These are phyloP conservation scores for Chalcis sispes DNA, from an alignment of 2,888 invertebrate genomes.

Conservation along the genomic window DNA sequence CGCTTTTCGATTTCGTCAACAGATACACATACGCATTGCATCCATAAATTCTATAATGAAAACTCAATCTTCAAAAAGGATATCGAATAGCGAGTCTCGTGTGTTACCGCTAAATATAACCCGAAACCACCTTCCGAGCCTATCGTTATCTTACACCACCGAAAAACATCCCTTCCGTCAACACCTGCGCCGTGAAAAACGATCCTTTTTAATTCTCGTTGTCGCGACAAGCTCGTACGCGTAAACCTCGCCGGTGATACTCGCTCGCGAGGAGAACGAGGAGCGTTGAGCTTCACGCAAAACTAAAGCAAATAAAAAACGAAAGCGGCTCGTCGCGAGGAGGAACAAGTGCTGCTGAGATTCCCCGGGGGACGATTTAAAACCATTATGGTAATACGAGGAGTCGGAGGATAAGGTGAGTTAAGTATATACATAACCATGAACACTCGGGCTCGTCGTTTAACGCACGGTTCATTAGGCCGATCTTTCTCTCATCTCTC, in stretches of 20 bases:
- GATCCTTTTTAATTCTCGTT: too few relatives aligned
- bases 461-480: slow-evolving; percentile 64
- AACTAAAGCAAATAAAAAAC: not conserved
- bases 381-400: slow-evolving; percentile 64
- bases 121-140: not conserved
- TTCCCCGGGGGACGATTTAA: slow-evolving; percentile 40
- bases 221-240: not conserved
- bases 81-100: too few relatives aligned
- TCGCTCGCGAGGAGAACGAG: not conserved
- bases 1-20: too few relatives aligned
- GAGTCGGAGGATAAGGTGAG: slow-evolving; percentile 57
- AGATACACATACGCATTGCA: too few relatives aligned
- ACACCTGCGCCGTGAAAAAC: not conserved
- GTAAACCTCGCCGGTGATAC: not conserved
- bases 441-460: slow-evolving; percentile 55
- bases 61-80: too few relatives aligned
- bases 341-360: not conserved
- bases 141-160: not conserved
- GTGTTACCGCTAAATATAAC: too few relatives aligned
- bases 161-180: not conserved
- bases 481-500: slow-evolving; percentile 41
- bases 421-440: too few relatives aligned
- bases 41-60: too few relatives aligned
- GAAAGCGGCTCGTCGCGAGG: not conserved
- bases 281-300: not conserved